Evolutionary conservation across 2,113 vertebrate genomes (phyloP).

Genomic region (Colaptes auratus): DNA sequence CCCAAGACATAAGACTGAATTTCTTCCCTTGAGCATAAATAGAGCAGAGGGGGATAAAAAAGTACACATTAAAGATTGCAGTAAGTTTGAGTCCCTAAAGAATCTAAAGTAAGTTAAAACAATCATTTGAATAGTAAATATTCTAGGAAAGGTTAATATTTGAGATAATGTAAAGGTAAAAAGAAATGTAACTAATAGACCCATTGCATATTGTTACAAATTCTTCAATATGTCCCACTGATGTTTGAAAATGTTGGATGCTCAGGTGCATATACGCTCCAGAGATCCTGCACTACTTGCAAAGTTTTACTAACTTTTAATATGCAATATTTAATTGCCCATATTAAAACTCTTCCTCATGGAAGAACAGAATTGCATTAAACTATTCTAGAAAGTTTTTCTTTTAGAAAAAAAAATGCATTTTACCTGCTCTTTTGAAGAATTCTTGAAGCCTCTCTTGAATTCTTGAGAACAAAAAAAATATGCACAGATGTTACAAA

Average conservation of each 20-base stretch:
- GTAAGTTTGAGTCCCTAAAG: not conserved
- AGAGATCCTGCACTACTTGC: not conserved
- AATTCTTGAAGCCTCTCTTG: not conserved
- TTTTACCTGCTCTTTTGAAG: conserved; percentile 64
- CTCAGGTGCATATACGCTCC: not conserved
- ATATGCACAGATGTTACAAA: not conserved
- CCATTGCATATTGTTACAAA: not conserved
- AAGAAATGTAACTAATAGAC: not conserved
- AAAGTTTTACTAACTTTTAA: not conserved
- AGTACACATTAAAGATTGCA: not conserved
- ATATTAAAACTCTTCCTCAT: not conserved
- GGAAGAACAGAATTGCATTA: not conserved
- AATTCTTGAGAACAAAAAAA: not conserved
- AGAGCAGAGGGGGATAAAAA: not conserved
- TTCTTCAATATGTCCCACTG: not conserved
- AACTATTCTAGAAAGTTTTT: not conserved
- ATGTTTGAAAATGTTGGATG: not conserved
- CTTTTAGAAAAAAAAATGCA: not conserved
- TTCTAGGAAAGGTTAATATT: not conserved
- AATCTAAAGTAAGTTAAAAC: not conserved
- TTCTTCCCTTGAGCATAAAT: not conserved
- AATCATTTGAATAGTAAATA: not conserved
- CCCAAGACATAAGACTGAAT: not conserved
- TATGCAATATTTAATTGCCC: not conserved
- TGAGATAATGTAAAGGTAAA: not conserved